Evolutionary conservation across 2,113 vertebrate genomes (phyloP).

Genomic region (Chaetops frenatus): DNA sequence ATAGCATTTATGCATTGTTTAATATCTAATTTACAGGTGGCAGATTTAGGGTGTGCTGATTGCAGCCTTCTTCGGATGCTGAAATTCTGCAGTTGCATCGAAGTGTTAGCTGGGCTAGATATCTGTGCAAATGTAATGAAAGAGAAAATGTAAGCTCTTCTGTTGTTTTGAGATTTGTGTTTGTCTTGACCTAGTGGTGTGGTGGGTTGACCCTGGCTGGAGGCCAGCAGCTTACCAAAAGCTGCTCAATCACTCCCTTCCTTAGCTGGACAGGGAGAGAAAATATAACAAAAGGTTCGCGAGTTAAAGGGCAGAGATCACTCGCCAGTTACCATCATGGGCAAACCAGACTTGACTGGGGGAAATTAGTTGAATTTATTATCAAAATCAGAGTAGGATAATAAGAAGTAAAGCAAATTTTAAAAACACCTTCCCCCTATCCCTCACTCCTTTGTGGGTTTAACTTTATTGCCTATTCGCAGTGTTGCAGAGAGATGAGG

Average conservation of each 20-base stretch:
- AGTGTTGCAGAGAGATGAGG: neutral
- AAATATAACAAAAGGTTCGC: neutral
- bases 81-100: slow-evolving; percentile 77
- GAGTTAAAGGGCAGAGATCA: neutral
- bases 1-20: neutral
- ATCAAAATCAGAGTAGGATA: neutral
- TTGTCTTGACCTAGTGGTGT: neutral
- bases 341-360: neutral
- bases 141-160: slow-evolving; percentile 74
- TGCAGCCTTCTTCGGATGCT: slow-evolving; percentile 82
- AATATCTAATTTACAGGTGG: slow-evolving; percentile 74
- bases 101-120: slow-evolving; percentile 87
- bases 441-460: neutral
- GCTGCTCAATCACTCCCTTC: neutral
- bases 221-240: neutral
- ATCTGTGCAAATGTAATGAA: slow-evolving; percentile 68
- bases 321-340: neutral
- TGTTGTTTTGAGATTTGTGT: neutral
- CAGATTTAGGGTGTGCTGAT: slow-evolving; percentile 87
- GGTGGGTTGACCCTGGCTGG: neutral
- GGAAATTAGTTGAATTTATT: neutral
- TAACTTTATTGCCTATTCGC: neutral
- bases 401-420: neutral
- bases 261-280: neutral
- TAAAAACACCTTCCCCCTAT: neutral